Base-by-base conservation (phyloP, 2,888 invertebrate species). In the Rhamnusium bicolor region DNA sequence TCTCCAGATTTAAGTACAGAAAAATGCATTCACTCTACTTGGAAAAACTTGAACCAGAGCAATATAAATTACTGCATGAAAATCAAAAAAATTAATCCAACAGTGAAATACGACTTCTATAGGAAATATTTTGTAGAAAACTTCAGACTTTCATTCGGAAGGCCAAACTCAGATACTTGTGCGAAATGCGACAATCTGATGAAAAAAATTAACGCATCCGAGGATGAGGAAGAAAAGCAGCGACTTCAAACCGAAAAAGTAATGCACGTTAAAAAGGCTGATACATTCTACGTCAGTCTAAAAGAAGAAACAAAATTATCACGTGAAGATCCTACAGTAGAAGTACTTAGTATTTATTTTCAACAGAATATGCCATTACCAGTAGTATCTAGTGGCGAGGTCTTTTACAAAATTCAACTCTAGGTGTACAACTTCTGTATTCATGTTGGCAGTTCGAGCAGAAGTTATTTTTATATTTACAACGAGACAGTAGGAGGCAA, bases 61-160 rank as follows among this genome's bases (percentile, higher is more conserved):
- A n/a, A n/a, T n/a, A n/a, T n/a, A 46, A 29, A 61, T 60, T 24
- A 2, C 10, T 0, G 46, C 60, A 10, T 40, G 32, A 66, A 1
- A 16, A 60, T 21, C 10, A 16, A 2, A 46, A 16, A 66, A 3
- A 67, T 70, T 12, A 51, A 67, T 10, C 71, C 74, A 27, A 40
- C 12, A 68, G 68, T 74, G 7, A 68, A 47, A 16, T 74, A 74
- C 53, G 71, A n/a, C n/a, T n/a, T n/a, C n/a, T n/a, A n/a, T n/a
- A n/a, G n/a, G n/a, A n/a, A n/a, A n/a, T n/a, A n/a, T 71, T 40
- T 74, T 68, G 47, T 74, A 67, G 63, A 14, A 32, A 74, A 74
- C n/a, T 51, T 60, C 29, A 69, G 69, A 16, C 47, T 73, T 4
- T 51, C 60, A 49, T 73, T 73, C 40, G 70, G 70, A 40, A 18